Conservation (phyloP, 2,113 vertebrate genomes). For the Ailurus styani region DNA sequence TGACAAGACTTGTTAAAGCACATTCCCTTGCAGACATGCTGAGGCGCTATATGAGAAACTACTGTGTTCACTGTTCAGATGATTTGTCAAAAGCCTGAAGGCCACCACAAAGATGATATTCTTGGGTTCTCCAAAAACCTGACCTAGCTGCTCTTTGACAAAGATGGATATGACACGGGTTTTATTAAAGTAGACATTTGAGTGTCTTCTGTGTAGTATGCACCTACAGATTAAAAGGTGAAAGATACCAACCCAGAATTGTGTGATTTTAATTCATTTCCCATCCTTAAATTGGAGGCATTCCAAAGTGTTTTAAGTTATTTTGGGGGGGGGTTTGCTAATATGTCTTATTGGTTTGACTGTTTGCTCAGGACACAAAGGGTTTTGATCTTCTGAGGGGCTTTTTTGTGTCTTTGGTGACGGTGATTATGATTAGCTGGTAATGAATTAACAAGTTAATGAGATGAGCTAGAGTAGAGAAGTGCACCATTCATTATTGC, state of each 20-base stretch:
- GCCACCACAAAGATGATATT: not conserved
- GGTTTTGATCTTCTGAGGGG: not conserved
- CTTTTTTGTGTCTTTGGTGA: not conserved
- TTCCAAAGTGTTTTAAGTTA: not conserved
- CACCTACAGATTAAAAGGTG: not conserved
- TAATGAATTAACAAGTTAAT: not conserved
- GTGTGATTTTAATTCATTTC: conserved; percentile 21
- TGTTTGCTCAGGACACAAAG: not conserved
- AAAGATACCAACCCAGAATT: not conserved
- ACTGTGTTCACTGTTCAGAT: not conserved
- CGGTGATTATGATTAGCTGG: not conserved
- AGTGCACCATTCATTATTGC: not conserved
- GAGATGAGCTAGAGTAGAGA: not conserved
- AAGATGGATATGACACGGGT: not conserved
- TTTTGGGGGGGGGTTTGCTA: not conserved
- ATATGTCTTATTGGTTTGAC: not conserved
- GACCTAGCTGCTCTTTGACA: not conserved
- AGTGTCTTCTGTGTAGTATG: not conserved
- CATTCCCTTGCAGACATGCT: not conserved
- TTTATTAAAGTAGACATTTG: not conserved
- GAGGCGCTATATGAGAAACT: not conserved
- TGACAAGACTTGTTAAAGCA: conserved; percentile 54
- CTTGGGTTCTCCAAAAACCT: not conserved
- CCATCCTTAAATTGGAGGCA: not conserved
- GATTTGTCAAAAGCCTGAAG: not conserved